Evolutionary conservation across 2,113 vertebrate genomes (phyloP).

Genomic region (Noctilio leporinus): DNA sequence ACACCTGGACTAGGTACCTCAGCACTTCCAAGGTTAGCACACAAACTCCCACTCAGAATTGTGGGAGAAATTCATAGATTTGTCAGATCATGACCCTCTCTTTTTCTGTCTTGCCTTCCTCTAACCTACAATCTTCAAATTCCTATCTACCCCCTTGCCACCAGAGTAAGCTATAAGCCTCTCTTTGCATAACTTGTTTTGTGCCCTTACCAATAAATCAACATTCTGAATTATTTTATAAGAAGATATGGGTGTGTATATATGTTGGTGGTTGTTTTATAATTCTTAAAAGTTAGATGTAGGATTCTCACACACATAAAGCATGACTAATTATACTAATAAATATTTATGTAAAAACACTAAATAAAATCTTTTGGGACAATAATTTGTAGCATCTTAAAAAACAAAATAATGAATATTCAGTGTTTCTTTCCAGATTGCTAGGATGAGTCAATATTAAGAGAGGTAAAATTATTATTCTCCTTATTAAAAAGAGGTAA

Average conservation of each 20-base stretch:
- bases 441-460: background rate
- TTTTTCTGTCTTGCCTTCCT: background rate
- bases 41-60: background rate
- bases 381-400: background rate
- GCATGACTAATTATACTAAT: background rate
- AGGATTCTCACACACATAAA: background rate
- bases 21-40: background rate
- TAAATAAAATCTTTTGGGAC: background rate
- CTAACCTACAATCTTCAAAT: background rate
- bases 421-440: background rate
- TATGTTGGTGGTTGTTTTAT: background rate
- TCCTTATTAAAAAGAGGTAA: background rate
- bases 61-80: background rate
- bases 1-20: background rate
- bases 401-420: background rate
- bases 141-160: background rate
- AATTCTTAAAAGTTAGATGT: background rate
- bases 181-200: background rate
- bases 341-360: background rate
- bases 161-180: background rate
- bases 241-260: background rate
- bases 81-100: background rate
- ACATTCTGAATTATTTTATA: background rate
- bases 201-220: background rate
- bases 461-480: background rate